Percentiles rank a stretch among this genome's conserved stretches.
phyloP scores from a whole-genome alignment of 2,113 vertebrate genomes.

The Notothenia coriiceps region DNA sequence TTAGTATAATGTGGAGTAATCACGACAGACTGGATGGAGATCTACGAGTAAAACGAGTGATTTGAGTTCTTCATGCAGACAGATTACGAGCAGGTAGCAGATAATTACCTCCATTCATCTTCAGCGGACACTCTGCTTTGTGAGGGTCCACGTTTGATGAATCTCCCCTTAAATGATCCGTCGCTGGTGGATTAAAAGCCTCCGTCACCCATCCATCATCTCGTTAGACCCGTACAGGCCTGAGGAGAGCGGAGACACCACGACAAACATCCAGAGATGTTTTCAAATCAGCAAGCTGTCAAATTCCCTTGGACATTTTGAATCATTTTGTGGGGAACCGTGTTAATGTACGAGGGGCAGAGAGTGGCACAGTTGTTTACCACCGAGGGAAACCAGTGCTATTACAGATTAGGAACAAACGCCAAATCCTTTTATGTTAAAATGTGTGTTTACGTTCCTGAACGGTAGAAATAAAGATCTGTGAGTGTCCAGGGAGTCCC shows the following conservation, averaged over 20 bases:
- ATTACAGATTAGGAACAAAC: conserved; percentile 52
- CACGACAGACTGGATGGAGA: conserved; percentile 36
- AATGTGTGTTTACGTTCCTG: conserved; percentile 22
- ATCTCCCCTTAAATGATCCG: conserved; percentile 83
- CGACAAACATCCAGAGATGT: conserved; percentile 53
- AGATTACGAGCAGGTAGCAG: conserved; percentile 68
- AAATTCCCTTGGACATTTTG: conserved; percentile 43
- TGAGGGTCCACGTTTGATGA: conserved; percentile 80
- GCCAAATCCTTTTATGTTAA: conserved; percentile 46
- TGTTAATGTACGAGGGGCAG: conserved; percentile 62
- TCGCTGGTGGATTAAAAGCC: conserved; percentile 72
- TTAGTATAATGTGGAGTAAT: conserved; percentile 41
- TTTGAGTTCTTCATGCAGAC: conserved; percentile 41
- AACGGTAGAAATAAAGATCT: conserved; percentile 52
- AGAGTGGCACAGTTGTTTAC: conserved; percentile 72
- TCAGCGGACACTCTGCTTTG: conserved; percentile 73
- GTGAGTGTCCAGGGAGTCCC: conserved; percentile 55
- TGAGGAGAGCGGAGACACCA: conserved; percentile 35
- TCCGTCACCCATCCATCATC: conserved; percentile 84
- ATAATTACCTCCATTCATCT: conserved; percentile 86
- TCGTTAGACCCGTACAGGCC: conserved; percentile 72
- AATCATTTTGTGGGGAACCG: conserved; percentile 54
- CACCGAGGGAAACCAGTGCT: conserved; percentile 49
- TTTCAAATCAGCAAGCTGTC: conserved; percentile 66
- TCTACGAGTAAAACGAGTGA: conserved; percentile 38